Evolutionary conservation across 2,888 invertebrate species (phyloP).

Genomic region (Aporophyla lueneburgensis): DNA sequence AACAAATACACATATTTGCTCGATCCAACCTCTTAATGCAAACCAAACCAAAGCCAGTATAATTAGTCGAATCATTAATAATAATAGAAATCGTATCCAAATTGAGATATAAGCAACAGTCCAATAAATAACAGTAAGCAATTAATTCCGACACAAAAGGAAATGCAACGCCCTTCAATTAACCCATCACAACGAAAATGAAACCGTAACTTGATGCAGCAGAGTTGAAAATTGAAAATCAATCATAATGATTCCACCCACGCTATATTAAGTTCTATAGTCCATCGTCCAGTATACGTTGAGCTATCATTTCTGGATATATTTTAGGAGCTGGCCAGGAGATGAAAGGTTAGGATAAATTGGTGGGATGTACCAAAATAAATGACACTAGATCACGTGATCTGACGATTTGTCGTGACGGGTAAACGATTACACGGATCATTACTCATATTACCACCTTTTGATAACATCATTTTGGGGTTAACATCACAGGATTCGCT

Average conservation of each 20-base stretch:
- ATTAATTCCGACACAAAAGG: conserved; percentile 79
- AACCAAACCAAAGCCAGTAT: conserved; percentile 39
- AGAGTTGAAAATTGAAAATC: conserved; percentile 65
- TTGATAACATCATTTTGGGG: conserved; percentile 85
- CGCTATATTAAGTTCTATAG: conserved; percentile 72
- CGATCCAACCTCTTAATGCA: conserved; percentile 16
- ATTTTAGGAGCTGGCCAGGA: conserved; percentile 20
- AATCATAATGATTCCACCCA: conserved; percentile 62
- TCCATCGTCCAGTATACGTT: conserved; percentile 65
- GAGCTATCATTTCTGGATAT: conserved; percentile 58
- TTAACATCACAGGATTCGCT: conserved; percentile 71
- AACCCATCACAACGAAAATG: conserved; percentile 49
- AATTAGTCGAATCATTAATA: conserved; percentile 65
- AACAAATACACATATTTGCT: conserved; percentile 37
- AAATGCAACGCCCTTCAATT: conserved; percentile 75
- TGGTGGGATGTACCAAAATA: conserved; percentile 73
- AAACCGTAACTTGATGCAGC: conserved; percentile 50
- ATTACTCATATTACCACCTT: conserved; percentile 89
- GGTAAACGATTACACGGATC: conserved; percentile 86
- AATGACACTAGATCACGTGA: conserved; percentile 87
- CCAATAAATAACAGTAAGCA: conserved; percentile 76
- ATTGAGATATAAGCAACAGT: conserved; percentile 74
- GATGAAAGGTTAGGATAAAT: conserved; percentile 27
- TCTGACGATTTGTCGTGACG: conserved; percentile 87
- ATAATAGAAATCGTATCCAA: conserved; percentile 66